Evolutionary conservation across 1,140 invertebrate species (phyloP).

Genomic region (Polyergus mexicanus): DNA sequence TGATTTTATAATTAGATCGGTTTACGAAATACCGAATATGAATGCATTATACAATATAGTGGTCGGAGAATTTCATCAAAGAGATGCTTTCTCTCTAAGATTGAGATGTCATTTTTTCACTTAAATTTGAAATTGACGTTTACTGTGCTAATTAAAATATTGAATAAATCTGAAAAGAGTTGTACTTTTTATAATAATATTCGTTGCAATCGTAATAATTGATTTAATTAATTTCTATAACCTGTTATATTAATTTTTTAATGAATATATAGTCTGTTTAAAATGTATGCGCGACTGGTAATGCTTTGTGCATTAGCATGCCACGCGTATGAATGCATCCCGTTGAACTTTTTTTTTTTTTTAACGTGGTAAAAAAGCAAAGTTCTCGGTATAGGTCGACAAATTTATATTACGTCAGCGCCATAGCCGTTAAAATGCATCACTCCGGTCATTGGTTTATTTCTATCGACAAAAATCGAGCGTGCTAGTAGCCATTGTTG

Average conservation of each 20-base stretch:
- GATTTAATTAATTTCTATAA: neutral
- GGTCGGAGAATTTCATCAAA: neutral
- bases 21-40: neutral
- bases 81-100: neutral
- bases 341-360: neutral
- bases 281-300: neutral
- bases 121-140: neutral
- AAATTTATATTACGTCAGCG: conserved; percentile 34
- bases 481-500: conserved; percentile 42
- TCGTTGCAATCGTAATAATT: conserved; percentile 10
- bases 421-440: conserved; percentile 45
- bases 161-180: neutral
- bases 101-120: neutral
- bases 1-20: neutral
- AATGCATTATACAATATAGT: neutral
- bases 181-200: no score
- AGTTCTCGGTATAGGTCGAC: conserved; percentile 25
- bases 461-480: conserved; percentile 55
- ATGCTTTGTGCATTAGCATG: neutral
- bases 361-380: conserved; percentile 29
- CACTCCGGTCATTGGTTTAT: conserved; percentile 50
- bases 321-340: neutral
- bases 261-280: neutral
- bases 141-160: neutral
- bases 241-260: neutral